Evolutionary conservation across 2,113 vertebrate species (phyloP).

Genomic region (Charina bottae): DNA sequence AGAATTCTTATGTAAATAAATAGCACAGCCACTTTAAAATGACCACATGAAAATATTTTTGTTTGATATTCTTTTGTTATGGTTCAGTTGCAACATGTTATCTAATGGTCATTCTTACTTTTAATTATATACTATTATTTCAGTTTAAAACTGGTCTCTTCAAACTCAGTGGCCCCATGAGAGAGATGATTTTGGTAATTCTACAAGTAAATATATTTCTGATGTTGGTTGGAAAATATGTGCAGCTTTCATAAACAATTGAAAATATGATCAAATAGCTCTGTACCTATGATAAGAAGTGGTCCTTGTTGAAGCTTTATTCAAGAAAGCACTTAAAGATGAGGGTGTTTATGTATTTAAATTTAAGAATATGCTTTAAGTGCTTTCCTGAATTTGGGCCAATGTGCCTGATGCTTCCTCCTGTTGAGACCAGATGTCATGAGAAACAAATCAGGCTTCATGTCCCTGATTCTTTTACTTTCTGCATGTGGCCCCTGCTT

Average conservation of each 20-base stretch:
- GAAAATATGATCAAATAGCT: constrained; percentile 31
- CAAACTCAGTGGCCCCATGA: fast-evolving
- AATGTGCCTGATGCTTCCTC: background rate
- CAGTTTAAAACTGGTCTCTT: constrained; percentile 29
- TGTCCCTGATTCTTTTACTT: constrained; percentile 12
- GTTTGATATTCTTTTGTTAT: constrained; percentile 11
- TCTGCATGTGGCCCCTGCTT: background rate
- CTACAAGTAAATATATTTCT: constrained; percentile 27
- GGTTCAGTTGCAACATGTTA: constrained; percentile 21
- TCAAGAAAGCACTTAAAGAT: fast-evolving
- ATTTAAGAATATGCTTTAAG: constrained; percentile 32
- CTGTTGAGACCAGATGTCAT: background rate
- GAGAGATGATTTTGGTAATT: background rate
- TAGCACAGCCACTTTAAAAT: constrained; percentile 26
- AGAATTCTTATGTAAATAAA: constrained; percentile 12
- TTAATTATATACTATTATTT: background rate
- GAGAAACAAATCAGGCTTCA: fast-evolving
- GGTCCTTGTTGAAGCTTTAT: constrained; percentile 13
- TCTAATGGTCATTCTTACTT: background rate
- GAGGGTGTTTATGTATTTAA: constrained; percentile 39
- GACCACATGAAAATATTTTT: constrained; percentile 31
- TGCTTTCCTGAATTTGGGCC: constrained; percentile 33
- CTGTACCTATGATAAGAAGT: constrained; percentile 30
- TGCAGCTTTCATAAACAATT: constrained; percentile 35
- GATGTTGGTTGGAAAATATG: constrained; percentile 16